Evolutionary conservation across 2,113 vertebrate genomes (phyloP).

Genomic region (Sander lucioperca): DNA sequence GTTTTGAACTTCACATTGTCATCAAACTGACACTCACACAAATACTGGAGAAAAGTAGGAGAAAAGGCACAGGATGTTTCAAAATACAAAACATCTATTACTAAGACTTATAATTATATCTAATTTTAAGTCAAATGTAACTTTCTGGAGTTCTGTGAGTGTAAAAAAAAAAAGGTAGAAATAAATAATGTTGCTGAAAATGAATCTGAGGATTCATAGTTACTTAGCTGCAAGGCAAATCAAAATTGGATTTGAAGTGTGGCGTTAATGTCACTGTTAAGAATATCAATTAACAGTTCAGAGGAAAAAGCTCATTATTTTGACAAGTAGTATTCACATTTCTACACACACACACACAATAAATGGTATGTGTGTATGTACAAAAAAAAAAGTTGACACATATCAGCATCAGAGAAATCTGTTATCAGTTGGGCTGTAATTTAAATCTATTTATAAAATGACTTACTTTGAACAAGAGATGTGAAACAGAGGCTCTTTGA

Average conservation of each 20-base stretch:
- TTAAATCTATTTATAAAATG: no score
- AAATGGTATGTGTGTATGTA: no score
- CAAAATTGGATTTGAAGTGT: no score
- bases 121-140: neutral
- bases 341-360: no score
- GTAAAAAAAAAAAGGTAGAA: neutral
- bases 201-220: neutral
- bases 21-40: conserved; percentile 98
- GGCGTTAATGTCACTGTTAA: neutral
- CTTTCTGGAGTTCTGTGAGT: neutral
- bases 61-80: conserved; percentile 35
- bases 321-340: neutral
- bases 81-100: neutral
- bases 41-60: conserved; percentile 85
- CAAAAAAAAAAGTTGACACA: no score
- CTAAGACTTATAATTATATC: neutral
- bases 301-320: neutral
- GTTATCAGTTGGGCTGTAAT: no score
- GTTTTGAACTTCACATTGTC: conserved; percentile 99
- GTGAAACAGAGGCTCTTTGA: no score
- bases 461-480: no score
- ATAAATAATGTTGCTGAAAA: no score
- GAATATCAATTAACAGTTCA: neutral
- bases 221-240: neutral
- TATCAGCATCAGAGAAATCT: no score